phyloP scores from a whole-genome alignment of 2,888 invertebrate genomes.

The Eupithecia centaureata region DNA sequence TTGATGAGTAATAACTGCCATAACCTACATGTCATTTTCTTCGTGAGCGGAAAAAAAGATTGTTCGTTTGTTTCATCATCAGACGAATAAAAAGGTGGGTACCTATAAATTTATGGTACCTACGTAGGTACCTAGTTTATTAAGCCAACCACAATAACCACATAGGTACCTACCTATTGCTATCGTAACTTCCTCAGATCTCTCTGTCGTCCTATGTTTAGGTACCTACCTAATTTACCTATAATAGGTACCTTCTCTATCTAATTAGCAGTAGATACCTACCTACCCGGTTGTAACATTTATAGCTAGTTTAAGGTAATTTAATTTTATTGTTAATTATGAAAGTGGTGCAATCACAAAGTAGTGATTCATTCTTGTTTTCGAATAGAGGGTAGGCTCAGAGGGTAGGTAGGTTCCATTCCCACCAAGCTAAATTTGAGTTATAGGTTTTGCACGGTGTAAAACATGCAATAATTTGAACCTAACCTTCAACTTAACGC shows the following conservation, averaged over 20 bases:
- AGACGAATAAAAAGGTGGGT: too few relatives aligned
- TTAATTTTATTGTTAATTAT: too few relatives aligned
- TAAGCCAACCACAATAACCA: not conserved
- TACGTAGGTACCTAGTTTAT: too few relatives aligned
- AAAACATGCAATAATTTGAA: not conserved
- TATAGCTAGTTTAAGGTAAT: too few relatives aligned
- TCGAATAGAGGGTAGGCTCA: not conserved
- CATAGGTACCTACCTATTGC: not conserved
- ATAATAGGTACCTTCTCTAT: too few relatives aligned
- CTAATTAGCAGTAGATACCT: too few relatives aligned
- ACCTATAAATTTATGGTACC: too few relatives aligned
- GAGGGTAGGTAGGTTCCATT: not conserved
- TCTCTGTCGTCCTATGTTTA: too few relatives aligned
- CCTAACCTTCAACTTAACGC: not conserved
- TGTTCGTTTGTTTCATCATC: not conserved
- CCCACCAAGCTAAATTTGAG: not conserved
- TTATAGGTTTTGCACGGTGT: not conserved
- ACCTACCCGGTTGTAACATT: too few relatives aligned
- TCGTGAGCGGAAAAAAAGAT: too few relatives aligned
- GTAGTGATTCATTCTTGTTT: not conserved
- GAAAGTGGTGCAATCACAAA: slow-evolving; percentile 2
- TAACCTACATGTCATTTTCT: too few relatives aligned
- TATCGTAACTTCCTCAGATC: not conserved
- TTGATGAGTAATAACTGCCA: slow-evolving; percentile 3
- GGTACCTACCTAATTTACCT: too few relatives aligned